Conservation (phyloP, 2,888 invertebrate species). For the Chrysodeixis includens region DNA sequence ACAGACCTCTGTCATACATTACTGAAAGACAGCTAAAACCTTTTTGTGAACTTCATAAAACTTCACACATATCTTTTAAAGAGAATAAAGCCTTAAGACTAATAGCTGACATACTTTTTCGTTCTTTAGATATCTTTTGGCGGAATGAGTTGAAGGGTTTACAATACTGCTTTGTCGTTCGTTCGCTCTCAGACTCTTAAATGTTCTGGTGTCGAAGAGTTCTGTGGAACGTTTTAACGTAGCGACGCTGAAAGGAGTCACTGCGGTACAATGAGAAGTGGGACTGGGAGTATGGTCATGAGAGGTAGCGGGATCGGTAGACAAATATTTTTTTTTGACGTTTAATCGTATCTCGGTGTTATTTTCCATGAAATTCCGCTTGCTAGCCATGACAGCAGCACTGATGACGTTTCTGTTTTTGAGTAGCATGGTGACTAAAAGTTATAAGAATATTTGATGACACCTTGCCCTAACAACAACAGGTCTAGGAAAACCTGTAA, state of each 20-base stretch:
- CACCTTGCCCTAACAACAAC: no score
- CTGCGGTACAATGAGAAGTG: constrained; percentile 52
- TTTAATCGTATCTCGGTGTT: no score
- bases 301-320: constrained; percentile 23
- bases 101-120: constrained; percentile 47
- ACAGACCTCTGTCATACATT: constrained; percentile 18
- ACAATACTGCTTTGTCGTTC: constrained; percentile 56
- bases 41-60: constrained; percentile 18
- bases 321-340: background rate
- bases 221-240: constrained; percentile 55
- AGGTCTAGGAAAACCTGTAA: no score
- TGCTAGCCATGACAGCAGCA: no score
- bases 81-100: constrained; percentile 24
- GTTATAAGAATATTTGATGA: no score
- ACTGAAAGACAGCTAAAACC: constrained; percentile 16
- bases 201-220: constrained; percentile 57
- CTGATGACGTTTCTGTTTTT: no score
- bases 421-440: no score
- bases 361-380: no score
- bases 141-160: constrained; percentile 46
- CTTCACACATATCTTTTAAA: constrained; percentile 29
- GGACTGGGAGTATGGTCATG: background rate
- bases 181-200: constrained; percentile 49
- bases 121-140: constrained; percentile 48
- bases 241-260: constrained; percentile 52